phyloP scores from a whole-genome alignment of 2,888 invertebrate species.

The Smittia sp. region DNA sequence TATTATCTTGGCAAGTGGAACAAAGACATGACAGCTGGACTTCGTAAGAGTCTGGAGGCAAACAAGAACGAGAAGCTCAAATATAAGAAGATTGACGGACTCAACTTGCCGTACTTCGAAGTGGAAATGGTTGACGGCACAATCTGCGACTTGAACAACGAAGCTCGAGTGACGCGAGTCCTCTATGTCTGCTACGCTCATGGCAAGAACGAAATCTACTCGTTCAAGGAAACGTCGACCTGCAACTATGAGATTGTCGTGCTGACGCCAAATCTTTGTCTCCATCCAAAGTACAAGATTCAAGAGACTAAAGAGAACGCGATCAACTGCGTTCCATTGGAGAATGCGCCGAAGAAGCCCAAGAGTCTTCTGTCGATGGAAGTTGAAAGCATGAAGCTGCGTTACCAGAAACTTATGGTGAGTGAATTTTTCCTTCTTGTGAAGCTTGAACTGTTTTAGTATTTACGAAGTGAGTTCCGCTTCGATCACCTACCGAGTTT shows the following conservation, averaged over 20 bases:
- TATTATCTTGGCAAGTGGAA: constrained; percentile 80
- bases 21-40: constrained; percentile 60
- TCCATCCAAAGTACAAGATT: constrained; percentile 83
- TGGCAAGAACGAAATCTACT: constrained; percentile 88
- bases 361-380: constrained; percentile 68
- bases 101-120: constrained; percentile 82
- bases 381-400: constrained; percentile 67
- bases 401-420: constrained; percentile 60
- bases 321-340: constrained; percentile 71
- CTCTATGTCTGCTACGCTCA: constrained; percentile 86
- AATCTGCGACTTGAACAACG: constrained; percentile 83
- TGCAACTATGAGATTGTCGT: constrained; percentile 94
- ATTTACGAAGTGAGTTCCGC: no score
- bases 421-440: constrained; percentile 45
- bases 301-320: constrained; percentile 73
- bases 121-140: constrained; percentile 87
- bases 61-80: constrained; percentile 59
- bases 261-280: constrained; percentile 80
- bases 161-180: constrained; percentile 76
- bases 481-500: no score
- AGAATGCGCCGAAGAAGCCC: constrained; percentile 68
- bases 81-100: constrained; percentile 80
- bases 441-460: no score
- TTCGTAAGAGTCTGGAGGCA: constrained; percentile 56
- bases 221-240: constrained; percentile 87